A percentile compares a stretch with the other conserved stretches of the same genome.
Evolutionary conservation across 2,888 invertebrate species (phyloP).

Genomic region (Euplexia lucipara): DNA sequence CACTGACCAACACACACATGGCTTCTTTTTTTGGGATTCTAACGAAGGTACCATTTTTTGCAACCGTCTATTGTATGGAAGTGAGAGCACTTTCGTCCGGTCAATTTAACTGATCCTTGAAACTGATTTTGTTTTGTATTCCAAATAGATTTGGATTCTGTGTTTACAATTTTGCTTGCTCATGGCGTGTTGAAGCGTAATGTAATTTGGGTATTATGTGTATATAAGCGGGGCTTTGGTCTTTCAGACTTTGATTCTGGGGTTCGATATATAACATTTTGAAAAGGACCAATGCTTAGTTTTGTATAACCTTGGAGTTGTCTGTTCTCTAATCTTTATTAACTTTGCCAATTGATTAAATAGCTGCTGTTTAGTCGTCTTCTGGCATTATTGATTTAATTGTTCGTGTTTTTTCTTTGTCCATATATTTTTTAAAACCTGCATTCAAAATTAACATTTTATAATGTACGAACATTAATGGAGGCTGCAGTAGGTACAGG

Average conservation of each 20-base stretch:
- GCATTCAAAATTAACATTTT: constrained; percentile 9
- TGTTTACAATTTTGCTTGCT: constrained; percentile 47
- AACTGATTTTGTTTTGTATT: constrained; percentile 66
- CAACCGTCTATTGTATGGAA: constrained; percentile 66
- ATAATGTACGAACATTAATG: constrained; percentile 23
- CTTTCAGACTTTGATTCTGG: neutral
- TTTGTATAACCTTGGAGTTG: neutral
- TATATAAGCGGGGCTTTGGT: neutral
- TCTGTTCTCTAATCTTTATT: neutral
- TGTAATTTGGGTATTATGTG: constrained; percentile 12
- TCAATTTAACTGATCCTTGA: constrained; percentile 75
- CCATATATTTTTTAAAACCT: constrained; percentile 7
- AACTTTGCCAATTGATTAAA: neutral
- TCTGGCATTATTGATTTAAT: neutral
- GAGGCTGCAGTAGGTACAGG: neutral
- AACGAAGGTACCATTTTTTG: constrained; percentile 64
- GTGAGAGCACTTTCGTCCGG: constrained; percentile 80
- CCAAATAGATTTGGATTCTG: constrained; percentile 59
- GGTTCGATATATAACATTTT: neutral
- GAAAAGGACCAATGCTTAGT: too few species aligned
- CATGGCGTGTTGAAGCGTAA: constrained; percentile 54
- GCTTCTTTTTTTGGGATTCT: constrained; percentile 31
- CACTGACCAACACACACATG: constrained; percentile 39
- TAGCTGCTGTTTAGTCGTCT: neutral
- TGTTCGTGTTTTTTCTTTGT: neutral